Conservation (phyloP, 2,888 invertebrate species). For the Spialia ferax region DNA sequence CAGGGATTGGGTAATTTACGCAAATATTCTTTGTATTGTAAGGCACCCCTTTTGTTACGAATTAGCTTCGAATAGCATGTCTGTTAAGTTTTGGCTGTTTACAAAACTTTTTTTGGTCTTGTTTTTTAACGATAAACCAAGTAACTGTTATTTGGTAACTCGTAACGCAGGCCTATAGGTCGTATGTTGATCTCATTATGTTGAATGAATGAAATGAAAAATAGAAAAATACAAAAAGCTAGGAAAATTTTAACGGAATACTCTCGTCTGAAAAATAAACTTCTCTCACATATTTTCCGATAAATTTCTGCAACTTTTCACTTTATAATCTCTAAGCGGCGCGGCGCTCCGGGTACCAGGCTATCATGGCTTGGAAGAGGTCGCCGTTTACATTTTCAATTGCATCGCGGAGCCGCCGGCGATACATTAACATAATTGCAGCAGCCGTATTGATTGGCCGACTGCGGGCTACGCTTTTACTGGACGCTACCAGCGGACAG, state of each 20-base stretch:
- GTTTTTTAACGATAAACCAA: too few species aligned
- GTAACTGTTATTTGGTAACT: too few species aligned
- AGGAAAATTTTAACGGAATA: neutral
- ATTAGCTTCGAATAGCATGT: too few species aligned
- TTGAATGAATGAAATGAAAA: neutral
- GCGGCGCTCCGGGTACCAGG: constrained; percentile 53
- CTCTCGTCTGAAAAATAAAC: constrained; percentile 1
- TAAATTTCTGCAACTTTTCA: constrained; percentile 34
- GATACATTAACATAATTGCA: constrained; percentile 84
- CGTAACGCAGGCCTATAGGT: too few species aligned
- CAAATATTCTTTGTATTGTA: too few species aligned
- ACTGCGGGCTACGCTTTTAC: constrained; percentile 58
- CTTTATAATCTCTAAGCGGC: constrained; percentile 33
- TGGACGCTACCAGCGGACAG: constrained; percentile 48
- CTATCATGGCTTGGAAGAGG: constrained; percentile 62
- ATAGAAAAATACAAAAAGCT: neutral
- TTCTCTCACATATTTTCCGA: constrained; percentile 11
- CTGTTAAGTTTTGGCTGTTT: too few species aligned
- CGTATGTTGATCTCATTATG: too few species aligned
- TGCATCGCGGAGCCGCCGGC: constrained; percentile 71
- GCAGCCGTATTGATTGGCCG: constrained; percentile 79
- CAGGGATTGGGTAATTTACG: too few species aligned
- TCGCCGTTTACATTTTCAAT: constrained; percentile 78
- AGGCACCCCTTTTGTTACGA: too few species aligned
- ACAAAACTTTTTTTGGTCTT: too few species aligned